Evolutionary conservation across 2,113 vertebrate species (phyloP), one percentile per base, ranked within the genome.

Genomic region (Puntigrus tetrazona): DNA sequence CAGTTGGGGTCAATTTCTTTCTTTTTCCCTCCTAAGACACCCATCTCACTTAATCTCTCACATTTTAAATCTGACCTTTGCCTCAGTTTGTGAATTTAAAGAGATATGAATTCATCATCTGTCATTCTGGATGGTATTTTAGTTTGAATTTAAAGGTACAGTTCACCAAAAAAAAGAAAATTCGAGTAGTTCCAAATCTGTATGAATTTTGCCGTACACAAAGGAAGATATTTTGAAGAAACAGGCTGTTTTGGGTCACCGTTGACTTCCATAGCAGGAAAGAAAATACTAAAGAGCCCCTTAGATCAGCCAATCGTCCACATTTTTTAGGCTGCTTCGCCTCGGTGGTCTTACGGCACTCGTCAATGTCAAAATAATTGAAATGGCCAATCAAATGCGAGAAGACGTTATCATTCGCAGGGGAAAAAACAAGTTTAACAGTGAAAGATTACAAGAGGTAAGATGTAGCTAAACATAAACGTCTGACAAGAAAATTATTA

Each of bases 51-150:
- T 67, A 86, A 74, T 78, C 63, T 77, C 18, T 11, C 4, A 6
- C 77, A 67, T 87, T 59, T 73, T 78, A 34, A 29, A 11, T 77
- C 81, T 52, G 67, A 84, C 63, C 47, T 65, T 31, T 74, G 25
- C 61, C 27, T 75, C 41, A 65, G 78, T 59, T 77, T 72, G 72
- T 72, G 82, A 36, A 57, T 29, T 70, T 38, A 65, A 11, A 85
- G 80, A 73, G 72, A 38, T 52, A 69, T 76, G 61, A 78, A 78
- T 84, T 78, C 61, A 87, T 85, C 20, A 55, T 34, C 38, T 36
- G 70, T 14, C 25, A 18, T 61, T 78, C 41, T 59, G n/a, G 34
- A 27, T 78, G 55, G 36, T 43, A 27, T 34, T 25, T 61, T 10
- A 34, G 45, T 9, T 34, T 52, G 3, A 25, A 22, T 36, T 57